Evolutionary conservation across 92 coral and sea anemone species (phyloP).

Genomic region (Pocillopora meandrina): DNA sequence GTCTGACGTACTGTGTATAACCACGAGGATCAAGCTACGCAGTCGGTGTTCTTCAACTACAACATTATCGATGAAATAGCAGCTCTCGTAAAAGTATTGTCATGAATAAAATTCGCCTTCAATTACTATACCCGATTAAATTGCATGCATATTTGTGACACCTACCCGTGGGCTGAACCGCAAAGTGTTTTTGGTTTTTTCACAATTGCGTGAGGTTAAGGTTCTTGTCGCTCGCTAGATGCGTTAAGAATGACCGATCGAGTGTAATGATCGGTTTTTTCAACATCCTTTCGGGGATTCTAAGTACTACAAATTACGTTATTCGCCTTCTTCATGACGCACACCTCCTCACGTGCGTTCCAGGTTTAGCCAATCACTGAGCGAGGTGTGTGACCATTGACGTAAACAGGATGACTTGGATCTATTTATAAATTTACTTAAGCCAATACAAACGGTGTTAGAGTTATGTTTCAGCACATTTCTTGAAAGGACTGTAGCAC

Average conservation of each 20-base stretch:
- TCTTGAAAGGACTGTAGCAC: neutral
- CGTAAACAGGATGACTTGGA: conserved; percentile 40
- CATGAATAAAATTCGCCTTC: neutral
- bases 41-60: neutral
- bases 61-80: neutral
- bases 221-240: neutral
- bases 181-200: neutral
- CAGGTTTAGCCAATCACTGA: conserved; percentile 17
- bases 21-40: conserved; percentile 37
- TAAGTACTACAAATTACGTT: conserved; percentile 45
- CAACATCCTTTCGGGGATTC: conserved; percentile 32
- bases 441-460: conserved; percentile 27
- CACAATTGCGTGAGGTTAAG: conserved; percentile 15
- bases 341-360: conserved; percentile 38
- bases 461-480: conserved; percentile 41
- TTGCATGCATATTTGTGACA: neutral
- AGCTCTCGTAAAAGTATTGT: neutral
- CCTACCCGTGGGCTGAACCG: conserved; percentile 22
- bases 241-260: conserved; percentile 21
- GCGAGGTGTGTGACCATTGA: conserved; percentile 19
- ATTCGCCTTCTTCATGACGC: conserved; percentile 22
- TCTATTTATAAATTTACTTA: conserved; percentile 31
- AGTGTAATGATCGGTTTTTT: conserved; percentile 5
- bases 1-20: conserved; percentile 37
- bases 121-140: neutral